Evolutionary conservation across 2,888 invertebrate species (phyloP).

Genomic region (Lycaena phlaeas): DNA sequence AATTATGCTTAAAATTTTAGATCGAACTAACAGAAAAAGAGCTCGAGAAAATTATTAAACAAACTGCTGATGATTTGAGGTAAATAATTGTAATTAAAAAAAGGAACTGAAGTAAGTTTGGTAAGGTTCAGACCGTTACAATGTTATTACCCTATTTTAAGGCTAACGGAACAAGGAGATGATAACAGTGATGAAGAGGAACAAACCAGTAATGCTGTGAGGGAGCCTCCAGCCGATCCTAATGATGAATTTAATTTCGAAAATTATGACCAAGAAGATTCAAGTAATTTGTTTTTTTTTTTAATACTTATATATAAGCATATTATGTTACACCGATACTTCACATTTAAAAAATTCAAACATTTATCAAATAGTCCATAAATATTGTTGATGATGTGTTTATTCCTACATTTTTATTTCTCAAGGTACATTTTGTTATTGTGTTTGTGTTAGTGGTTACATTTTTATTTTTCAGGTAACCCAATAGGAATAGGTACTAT

Average conservation of each 20-base stretch:
- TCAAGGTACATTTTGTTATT: too few species aligned
- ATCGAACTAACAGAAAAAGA: conserved; percentile 84
- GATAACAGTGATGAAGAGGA: conserved; percentile 60
- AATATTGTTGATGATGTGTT: too few species aligned
- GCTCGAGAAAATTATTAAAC: conserved; percentile 81
- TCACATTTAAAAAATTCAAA: too few species aligned
- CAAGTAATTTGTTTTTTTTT: conserved; percentile 41
- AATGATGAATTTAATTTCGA: conserved; percentile 82
- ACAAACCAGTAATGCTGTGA: conserved; percentile 26
- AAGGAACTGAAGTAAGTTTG: too few species aligned
- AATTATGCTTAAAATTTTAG: conserved; percentile 44
- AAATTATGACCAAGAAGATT: conserved; percentile 81
- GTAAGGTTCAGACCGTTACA: conserved; percentile 12
- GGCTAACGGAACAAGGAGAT: conserved; percentile 50
- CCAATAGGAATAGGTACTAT: conserved; percentile 72
- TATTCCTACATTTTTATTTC: too few species aligned
- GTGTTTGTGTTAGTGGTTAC: too few species aligned
- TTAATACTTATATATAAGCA: neutral
- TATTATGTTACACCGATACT: neutral
- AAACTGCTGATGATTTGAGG: conserved; percentile 78
- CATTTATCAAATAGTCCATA: too few species aligned
- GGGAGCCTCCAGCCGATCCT: conserved; percentile 47
- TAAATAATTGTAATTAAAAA: too few species aligned
- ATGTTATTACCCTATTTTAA: conserved; percentile 19
- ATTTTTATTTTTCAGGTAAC: conserved; percentile 48